Base-by-base conservation (phyloP, 2,888 invertebrate species). In the Mactromeris polynyma region DNA sequence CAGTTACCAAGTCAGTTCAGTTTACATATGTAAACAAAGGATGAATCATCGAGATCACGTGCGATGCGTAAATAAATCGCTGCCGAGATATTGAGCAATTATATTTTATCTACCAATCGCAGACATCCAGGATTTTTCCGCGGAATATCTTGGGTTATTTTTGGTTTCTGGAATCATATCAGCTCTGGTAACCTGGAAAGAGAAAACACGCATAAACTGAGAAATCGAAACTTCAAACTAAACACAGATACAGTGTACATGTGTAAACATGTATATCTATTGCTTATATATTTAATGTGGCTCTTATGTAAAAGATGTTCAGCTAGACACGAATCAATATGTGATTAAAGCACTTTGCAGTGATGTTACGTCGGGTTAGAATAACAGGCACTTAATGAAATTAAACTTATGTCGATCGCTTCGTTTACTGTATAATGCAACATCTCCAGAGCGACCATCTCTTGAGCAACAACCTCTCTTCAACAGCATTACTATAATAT, bases 21-120 rank as follows among this genome's bases (percentile, higher is more conserved):
- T 73, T 36, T 33, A 33, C 36, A 73, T 73, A 36, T 26, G 36
- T 73, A 73, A 73, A 73, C 73, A 73, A 73, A 73, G 73, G 17
- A 33, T 1, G 7, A 7, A 73, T 73, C 31, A 14, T 0, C 33
- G 73, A 73, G 33, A 36, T 73, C 36, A 33, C 36, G 73, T 73
- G 73, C 73, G 17, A 36, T 33, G 73, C 11, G 14, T 33, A 36
- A 17, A 73, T 73, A 36, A 73, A 33, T 73, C 31, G 73, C 36
- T 36, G 36, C 36, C 73, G 36, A 73, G 73, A 73, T 73, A 73
- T 36, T 73, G 73, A 36, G 73, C 17, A 73, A 73, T 73, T 33
- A 73, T 33, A 17, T 73, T 33, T 73, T 73, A 73, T 73, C 73
- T 33, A 19, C 73, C 1, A 33, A 73, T 73, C 73, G 14, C 26